Evolutionary conservation across 1,140 invertebrate species (phyloP).

Genomic region (Asbolus verrucosus): DNA sequence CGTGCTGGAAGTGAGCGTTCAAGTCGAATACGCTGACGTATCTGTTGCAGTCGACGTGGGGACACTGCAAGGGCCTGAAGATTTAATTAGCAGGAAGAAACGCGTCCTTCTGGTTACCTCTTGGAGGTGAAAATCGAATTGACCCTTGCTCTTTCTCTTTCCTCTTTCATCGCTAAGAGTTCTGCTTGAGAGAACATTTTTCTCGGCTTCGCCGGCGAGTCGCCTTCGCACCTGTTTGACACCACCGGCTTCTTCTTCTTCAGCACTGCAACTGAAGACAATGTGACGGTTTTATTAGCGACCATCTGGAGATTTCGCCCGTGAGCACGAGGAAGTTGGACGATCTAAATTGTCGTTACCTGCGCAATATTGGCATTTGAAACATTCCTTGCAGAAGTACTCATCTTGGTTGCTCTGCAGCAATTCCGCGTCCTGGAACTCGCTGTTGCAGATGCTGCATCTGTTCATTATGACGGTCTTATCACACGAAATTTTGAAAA

Average conservation of each 20-base stretch:
- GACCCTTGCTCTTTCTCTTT: background rate
- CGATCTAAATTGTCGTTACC: background rate
- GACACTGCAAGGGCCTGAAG: slow-evolving; percentile 18
- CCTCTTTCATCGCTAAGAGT: background rate
- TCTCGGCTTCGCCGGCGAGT: background rate
- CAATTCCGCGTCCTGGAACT: background rate
- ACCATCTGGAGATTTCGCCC: slow-evolving; percentile 13
- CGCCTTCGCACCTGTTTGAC: slow-evolving; percentile 1
- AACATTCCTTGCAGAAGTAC: slow-evolving; percentile 18
- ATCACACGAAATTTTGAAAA: background rate
- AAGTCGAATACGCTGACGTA: slow-evolving; percentile 1
- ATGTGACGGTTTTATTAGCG: background rate
- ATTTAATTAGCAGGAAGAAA: background rate
- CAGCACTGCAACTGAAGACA: slow-evolving; percentile 6
- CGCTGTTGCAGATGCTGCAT: background rate
- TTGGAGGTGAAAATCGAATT: background rate
- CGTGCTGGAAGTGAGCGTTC: slow-evolving; percentile 23
- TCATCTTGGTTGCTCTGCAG: slow-evolving; percentile 17
- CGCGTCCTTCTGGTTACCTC: background rate
- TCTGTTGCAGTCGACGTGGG: slow-evolving; percentile 8
- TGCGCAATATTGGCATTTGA: slow-evolving; percentile 11
- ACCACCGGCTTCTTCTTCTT: background rate
- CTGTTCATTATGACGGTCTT: background rate
- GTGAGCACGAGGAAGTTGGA: no score
- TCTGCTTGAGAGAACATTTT: background rate